Base-by-base conservation (phyloP, 2,113 vertebrate genomes). In the Holacanthus passer region DNA sequence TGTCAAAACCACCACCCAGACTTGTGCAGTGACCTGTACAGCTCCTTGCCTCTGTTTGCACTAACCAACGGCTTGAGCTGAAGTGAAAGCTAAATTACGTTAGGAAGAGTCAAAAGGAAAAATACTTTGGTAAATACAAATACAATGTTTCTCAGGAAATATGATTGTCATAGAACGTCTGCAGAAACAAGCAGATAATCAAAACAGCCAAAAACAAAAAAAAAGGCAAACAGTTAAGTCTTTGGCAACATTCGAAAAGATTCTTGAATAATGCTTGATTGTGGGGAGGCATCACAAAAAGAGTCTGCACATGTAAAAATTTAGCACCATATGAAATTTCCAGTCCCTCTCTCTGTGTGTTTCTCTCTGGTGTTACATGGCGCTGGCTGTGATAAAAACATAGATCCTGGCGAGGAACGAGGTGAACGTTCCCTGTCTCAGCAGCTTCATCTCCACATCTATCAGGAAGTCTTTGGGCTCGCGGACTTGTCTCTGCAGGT, bases 401-500 rank as follows among this genome's bases (percentile, higher is more conserved):
- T 97, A 96, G 87, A 99, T 98, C 86, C 96, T 96, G 89, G 96
- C 96, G 59, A 99, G 94, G 90, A 98, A 99, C 8, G 96, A 96
- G 48, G 96, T 98, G 81, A 97, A 92, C 0, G 93, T 94, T 62
- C 97, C 97, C 90, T 98, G 97, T 14, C 98, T 95, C 92, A 97
- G 96, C 13, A 99, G 96, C 83, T 96, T 98, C 97, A 99, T 99
- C 90, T 99, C 97, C 50, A 99, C 97, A 0, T 99, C 97, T 60
- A 99, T 85, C 74, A 97, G 90, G 83, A 99, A 99, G 94, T 99
- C 97, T 85, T 94, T 95, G 0, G 97, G 95, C 82, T 96, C 88
- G 0, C 82, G 92, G 69, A 97, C 95, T 1, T 96, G 90, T 7
- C 97, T 94, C 90, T 97, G 96, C 68, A 99, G 94, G 75, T 94